Conservation (phyloP, 2,113 vertebrate species). For the Oryctolagus cuniculus region DNA sequence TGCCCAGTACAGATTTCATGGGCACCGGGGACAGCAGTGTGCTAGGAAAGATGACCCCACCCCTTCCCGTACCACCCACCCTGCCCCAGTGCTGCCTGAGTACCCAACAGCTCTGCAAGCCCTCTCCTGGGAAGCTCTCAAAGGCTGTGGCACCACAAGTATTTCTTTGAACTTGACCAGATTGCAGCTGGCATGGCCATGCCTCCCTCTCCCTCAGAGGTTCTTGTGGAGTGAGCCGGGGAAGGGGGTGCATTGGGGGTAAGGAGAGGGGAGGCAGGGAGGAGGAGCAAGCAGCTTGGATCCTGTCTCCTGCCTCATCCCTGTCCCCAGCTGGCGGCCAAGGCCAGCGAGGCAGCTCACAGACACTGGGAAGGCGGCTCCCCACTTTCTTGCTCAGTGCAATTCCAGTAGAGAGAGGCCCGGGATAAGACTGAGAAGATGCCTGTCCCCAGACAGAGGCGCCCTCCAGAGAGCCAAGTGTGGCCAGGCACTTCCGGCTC, state of each 20-base stretch:
- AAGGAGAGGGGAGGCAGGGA: fast-evolving
- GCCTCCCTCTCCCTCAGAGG: not conserved
- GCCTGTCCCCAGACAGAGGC: not conserved
- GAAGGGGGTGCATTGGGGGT: too few species aligned
- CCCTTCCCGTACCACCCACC: not conserved
- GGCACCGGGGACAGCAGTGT: not conserved
- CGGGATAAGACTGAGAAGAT: not conserved
- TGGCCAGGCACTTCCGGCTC: not conserved
- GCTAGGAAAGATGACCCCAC: not conserved
- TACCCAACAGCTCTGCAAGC: not conserved
- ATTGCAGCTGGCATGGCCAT: not conserved
- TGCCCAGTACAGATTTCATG: not conserved
- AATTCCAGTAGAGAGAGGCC: not conserved
- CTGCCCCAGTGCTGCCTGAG: fast-evolving
- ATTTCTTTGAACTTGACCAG: not conserved
- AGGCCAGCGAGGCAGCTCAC: not conserved
- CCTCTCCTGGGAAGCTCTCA: not conserved
- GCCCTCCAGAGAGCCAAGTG: not conserved
- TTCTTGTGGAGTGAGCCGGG: too few species aligned
- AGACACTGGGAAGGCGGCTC: not conserved
- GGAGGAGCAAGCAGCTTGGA: not conserved
- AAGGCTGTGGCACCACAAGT: not conserved
- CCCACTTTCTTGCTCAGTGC: not conserved
- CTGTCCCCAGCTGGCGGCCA: not conserved
- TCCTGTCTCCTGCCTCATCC: not conserved